phyloP scores from a whole-genome alignment of 2,888 invertebrate genomes.

The Meloe dianella region DNA sequence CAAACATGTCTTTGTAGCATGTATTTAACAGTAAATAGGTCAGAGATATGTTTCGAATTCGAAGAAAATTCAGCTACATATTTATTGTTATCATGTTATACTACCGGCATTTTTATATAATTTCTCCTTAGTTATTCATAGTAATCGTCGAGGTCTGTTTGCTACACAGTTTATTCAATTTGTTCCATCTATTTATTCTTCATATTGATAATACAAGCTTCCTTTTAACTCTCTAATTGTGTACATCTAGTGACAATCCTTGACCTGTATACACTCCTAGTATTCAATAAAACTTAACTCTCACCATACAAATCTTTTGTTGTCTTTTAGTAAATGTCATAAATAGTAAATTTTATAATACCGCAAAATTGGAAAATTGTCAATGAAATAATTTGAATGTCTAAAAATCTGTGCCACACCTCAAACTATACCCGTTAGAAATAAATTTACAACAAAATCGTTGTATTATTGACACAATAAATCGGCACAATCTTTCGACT shows the following conservation, averaged over 20 bases:
- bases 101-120: not conserved
- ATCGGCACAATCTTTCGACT: constrained; percentile 10
- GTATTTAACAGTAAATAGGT: not conserved
- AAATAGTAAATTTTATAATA: too few relatives aligned
- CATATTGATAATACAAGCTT: not conserved
- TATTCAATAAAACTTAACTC: not conserved
- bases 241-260: not conserved
- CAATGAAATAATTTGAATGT: not conserved
- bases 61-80: not conserved
- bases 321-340: not conserved
- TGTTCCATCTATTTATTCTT: not conserved
- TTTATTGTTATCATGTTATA: not conserved
- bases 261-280: constrained; percentile 8
- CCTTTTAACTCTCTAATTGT: not conserved
- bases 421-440: not conserved
- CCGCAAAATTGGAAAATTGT: too few relatives aligned
- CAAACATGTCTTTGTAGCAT: too few relatives aligned
- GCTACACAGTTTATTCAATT: not conserved
- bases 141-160: not conserved
- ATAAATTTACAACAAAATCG: not conserved
- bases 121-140: not conserved
- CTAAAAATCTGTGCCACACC: not conserved
- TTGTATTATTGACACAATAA: not conserved
- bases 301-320: not conserved
- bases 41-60: not conserved